phyloP scores from a whole-genome alignment of 2,113 vertebrate genomes.

The Oryzias melastigma region DNA sequence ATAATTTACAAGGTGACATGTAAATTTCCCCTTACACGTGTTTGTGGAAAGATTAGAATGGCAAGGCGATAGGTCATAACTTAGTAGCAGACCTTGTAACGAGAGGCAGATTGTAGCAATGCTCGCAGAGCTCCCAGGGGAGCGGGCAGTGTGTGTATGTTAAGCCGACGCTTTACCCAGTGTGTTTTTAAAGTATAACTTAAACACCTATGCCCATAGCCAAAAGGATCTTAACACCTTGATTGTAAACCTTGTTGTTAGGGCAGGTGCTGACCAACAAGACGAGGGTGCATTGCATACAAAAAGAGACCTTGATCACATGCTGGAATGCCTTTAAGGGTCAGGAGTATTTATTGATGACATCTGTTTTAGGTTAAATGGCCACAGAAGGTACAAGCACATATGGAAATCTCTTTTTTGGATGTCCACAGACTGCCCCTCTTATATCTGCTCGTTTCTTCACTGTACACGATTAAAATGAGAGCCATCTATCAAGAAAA shows the following conservation, averaged over 20 bases:
- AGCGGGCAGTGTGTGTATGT: constrained; percentile 75
- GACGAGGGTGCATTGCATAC: constrained; percentile 42
- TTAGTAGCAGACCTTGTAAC: constrained; percentile 77
- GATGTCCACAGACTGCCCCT: constrained; percentile 75
- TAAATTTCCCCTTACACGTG: constrained; percentile 68
- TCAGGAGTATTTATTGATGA: constrained; percentile 85
- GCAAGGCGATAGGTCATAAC: constrained; percentile 70
- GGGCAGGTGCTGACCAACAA: constrained; percentile 87
- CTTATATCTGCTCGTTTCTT: constrained; percentile 57
- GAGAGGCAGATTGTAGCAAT: constrained; percentile 83
- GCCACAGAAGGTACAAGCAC: constrained; percentile 78
- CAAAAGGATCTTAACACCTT: constrained; percentile 70
- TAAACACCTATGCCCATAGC: constrained; percentile 61
- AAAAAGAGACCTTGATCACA: constrained; percentile 68
- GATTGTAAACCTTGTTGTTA: constrained; percentile 82
- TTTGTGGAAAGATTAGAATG: constrained; percentile 75
- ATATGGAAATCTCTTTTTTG: constrained; percentile 84
- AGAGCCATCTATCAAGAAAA: constrained; percentile 80
- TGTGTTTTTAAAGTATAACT: constrained; percentile 87
- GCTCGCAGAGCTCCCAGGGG: constrained; percentile 78
- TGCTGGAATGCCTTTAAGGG: constrained; percentile 76
- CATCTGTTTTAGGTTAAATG: constrained; percentile 91
- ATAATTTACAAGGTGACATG: constrained; percentile 65
- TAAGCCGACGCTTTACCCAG: constrained; percentile 84
- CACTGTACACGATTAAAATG: constrained; percentile 65